Evolutionary conservation across 37 sponge, comb jelly and placozoan genomes (phyloP).

Genomic region (Beroe ovata): DNA sequence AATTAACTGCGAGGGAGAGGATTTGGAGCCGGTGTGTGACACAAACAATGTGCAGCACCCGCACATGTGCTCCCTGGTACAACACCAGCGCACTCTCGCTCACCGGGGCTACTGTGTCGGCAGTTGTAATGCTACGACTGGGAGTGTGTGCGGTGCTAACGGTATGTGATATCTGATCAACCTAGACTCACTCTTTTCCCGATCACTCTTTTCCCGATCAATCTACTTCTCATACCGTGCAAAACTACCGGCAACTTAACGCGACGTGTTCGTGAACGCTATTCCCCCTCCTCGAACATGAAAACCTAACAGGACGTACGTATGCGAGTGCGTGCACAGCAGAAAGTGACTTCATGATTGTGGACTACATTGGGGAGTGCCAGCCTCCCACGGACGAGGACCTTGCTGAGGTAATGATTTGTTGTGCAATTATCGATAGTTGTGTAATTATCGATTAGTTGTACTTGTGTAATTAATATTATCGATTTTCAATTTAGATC

Average conservation of each 20-base stretch:
- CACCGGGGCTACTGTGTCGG: slow-evolving; percentile 63
- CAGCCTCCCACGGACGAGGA: slow-evolving; percentile 7
- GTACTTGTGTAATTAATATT: too few species aligned
- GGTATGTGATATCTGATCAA: too few species aligned
- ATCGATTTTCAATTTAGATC: too few species aligned
- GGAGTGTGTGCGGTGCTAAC: slow-evolving; percentile 49
- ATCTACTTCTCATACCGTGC: too few species aligned
- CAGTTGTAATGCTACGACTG: slow-evolving; percentile 52
- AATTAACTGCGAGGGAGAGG: slow-evolving; percentile 32
- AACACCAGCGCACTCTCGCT: background rate
- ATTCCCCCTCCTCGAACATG: too few species aligned
- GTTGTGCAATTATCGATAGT: too few species aligned
- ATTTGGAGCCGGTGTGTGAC: slow-evolving; percentile 51
- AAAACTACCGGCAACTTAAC: too few species aligned
- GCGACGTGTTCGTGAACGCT: too few species aligned
- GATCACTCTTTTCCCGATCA: too few species aligned
- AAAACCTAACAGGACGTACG: background rate
- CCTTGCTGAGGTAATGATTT: slow-evolving; percentile 9
- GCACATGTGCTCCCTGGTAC: slow-evolving; percentile 43
- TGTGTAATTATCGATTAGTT: too few species aligned
- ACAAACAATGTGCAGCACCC: slow-evolving; percentile 39
- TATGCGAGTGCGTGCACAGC: slow-evolving; percentile 45
- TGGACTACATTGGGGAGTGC: slow-evolving; percentile 50
- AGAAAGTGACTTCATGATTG: slow-evolving; percentile 33
- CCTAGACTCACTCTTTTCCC: too few species aligned